Base-by-base conservation (phyloP, 2,888 invertebrate species). In the Scrobipalpa atriplicella region DNA sequence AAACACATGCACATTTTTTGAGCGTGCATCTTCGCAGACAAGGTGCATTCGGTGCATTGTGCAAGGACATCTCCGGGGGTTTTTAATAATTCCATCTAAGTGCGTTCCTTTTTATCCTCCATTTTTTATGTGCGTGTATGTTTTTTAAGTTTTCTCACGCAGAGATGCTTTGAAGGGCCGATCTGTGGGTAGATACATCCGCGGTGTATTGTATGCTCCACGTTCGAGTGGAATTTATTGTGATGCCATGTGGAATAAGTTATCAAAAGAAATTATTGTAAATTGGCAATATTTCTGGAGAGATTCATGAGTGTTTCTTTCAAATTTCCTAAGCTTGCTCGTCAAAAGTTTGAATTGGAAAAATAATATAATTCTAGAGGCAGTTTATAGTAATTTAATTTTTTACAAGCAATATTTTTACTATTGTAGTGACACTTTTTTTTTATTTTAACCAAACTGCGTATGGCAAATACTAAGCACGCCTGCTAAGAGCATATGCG, bases 131-230 rank as follows among this genome's bases (percentile, higher is more conserved):
- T n/a, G 7, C 56, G 81, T 87, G 88, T 86, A 83, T 82, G 85
- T 90, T 91, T 92, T 92, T 92, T 92, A 83, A 85, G 77, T 78
- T 91, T 92, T 92, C 92, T 92, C 92, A 92, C 92, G 92, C 92
- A 90, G 85, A 75, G 83, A 73, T 71, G 83, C 75, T 85, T 90
- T 88, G 84, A 87, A 75, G 75, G 76, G 71, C 75, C 78, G 92
- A 92, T 92, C 91, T 92, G 92, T 90, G 92, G 92, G 91, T 90
- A 92, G 92, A 92, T 92, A 90, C 90, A 90, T 92, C 90, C 86
- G 84, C 72, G 86, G 74, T 75, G 74, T 76, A 80, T 86, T 86
- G 83, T 85, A 78, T 77, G 74, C 79, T 80, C 78, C 82, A 82
- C 82, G 82, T 84, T 83, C 82, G 79, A 85, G 80, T 83, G 84